These are phyloP conservation scores for Laothoe populi DNA, from an alignment of 2,888 invertebrate species.

Conservation along the genomic window DNA sequence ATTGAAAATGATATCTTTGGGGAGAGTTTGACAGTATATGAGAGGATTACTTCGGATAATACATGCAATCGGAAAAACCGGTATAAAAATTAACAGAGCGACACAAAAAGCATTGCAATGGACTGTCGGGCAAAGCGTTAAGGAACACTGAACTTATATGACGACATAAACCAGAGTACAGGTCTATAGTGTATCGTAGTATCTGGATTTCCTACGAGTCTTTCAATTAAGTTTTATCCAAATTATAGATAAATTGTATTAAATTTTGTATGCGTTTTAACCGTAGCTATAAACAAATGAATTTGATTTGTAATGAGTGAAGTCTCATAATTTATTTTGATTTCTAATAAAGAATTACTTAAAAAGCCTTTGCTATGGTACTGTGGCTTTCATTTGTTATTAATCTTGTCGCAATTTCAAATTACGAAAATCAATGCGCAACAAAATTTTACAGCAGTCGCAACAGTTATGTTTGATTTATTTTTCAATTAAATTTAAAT, in stretches of 20 bases:
- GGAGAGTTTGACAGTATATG: constrained; percentile 28
- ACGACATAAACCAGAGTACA: neutral
- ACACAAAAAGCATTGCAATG: constrained; percentile 31
- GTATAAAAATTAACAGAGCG: constrained; percentile 44
- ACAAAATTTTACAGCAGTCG: neutral
- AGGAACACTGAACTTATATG: constrained; percentile 2
- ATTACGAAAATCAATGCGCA: neutral
- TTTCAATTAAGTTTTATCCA: too few species aligned
- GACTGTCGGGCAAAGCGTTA: constrained; percentile 19
- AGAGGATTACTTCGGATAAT: constrained; percentile 28
- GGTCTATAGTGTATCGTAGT: neutral
- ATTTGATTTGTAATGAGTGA: too few species aligned
- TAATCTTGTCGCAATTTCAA: neutral
- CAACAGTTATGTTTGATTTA: too few species aligned
- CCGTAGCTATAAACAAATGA: too few species aligned
- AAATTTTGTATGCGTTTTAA: too few species aligned
- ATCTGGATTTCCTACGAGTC: too few species aligned
- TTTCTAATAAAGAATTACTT: too few species aligned
- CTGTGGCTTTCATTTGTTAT: neutral
- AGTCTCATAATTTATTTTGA: too few species aligned
- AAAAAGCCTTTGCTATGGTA: too few species aligned
- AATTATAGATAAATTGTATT: too few species aligned
- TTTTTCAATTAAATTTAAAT: neutral
- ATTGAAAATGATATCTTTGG: neutral
- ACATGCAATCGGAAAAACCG: constrained; percentile 31